Evolutionary conservation across 2,888 invertebrate genomes (phyloP).

Genomic region (Pollenia amentaria): DNA sequence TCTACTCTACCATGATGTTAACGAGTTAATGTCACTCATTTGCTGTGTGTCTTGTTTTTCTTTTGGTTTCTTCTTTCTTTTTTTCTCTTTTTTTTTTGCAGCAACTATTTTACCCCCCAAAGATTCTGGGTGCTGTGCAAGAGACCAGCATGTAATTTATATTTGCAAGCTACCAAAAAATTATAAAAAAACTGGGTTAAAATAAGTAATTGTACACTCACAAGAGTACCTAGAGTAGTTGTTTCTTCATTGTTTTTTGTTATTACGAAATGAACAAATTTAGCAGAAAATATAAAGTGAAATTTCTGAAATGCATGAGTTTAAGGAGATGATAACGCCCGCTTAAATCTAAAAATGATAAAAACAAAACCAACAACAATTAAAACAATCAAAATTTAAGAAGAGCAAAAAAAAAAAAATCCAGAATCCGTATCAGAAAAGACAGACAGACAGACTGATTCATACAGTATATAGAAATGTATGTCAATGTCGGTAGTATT

Average conservation of each 20-base stretch:
- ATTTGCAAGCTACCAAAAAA: constrained; percentile 52
- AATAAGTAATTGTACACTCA: constrained; percentile 53
- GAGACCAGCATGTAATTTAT: constrained; percentile 64
- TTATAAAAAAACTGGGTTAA: constrained; percentile 66
- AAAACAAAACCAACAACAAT: constrained; percentile 56
- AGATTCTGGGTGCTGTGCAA: constrained; percentile 18
- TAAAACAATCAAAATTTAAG: constrained; percentile 50
- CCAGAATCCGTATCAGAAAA: background rate
- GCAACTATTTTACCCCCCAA: constrained; percentile 9
- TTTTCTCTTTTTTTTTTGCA: background rate
- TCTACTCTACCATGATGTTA: constrained; percentile 68
- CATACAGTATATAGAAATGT: constrained; percentile 42
- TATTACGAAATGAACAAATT: constrained; percentile 55
- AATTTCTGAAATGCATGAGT: constrained; percentile 57
- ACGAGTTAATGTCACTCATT: constrained; percentile 73
- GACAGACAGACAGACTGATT: constrained; percentile 35
- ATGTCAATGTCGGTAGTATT: constrained; percentile 63
- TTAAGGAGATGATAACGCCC: constrained; percentile 65
- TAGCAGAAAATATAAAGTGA: constrained; percentile 62
- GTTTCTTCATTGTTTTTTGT: background rate
- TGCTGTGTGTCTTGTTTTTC: constrained; percentile 47
- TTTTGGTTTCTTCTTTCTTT: constrained; percentile 11
- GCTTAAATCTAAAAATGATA: constrained; percentile 45
- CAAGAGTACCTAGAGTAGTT: background rate
- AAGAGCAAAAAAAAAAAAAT: constrained; percentile 36